phyloP scores from a whole-genome alignment of 53 echinoderm and acorn worm species.

The Astropecten irregularis region DNA sequence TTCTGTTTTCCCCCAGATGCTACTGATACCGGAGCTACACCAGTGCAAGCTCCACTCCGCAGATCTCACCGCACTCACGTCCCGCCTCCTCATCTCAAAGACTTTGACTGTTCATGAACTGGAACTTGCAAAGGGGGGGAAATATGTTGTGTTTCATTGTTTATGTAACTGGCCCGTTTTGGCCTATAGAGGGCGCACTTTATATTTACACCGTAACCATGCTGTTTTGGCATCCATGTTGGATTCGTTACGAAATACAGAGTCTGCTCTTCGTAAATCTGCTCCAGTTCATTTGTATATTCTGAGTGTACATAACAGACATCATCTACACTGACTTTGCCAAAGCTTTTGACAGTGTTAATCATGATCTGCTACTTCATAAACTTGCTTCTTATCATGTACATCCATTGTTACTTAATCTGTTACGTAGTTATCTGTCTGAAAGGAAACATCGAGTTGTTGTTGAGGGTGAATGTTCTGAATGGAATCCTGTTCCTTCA shows the following conservation, averaged over 20 bases:
- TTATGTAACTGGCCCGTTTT: too few relatives aligned
- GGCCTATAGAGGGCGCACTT: too few relatives aligned
- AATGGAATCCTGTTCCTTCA: not conserved
- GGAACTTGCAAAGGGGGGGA: not conserved
- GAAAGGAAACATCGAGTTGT: not conserved
- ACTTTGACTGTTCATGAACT: conserved; percentile 28
- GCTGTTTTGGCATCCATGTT: too few relatives aligned
- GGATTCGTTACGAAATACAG: too few relatives aligned
- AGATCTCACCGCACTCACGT: not conserved
- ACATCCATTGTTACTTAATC: not conserved
- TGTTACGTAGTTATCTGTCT: not conserved
- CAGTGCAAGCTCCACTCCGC: not conserved
- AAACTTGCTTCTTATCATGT: not conserved
- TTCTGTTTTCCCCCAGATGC: not conserved
- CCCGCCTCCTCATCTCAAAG: not conserved
- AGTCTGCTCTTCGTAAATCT: too few relatives aligned
- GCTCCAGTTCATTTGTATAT: too few relatives aligned
- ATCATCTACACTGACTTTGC: too few relatives aligned
- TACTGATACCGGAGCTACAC: not conserved
- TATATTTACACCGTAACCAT: too few relatives aligned
- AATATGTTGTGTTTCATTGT: not conserved
- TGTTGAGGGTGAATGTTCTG: not conserved
- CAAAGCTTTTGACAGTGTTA: too few relatives aligned
- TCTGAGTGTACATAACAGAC: too few relatives aligned
- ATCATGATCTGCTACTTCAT: not conserved